A percentile compares a stretch with the other conserved stretches of the same genome.
These are phyloP conservation scores for Bedellia somnulentella DNA, from an alignment of 2,888 invertebrate species.

Conservation along the genomic window DNA sequence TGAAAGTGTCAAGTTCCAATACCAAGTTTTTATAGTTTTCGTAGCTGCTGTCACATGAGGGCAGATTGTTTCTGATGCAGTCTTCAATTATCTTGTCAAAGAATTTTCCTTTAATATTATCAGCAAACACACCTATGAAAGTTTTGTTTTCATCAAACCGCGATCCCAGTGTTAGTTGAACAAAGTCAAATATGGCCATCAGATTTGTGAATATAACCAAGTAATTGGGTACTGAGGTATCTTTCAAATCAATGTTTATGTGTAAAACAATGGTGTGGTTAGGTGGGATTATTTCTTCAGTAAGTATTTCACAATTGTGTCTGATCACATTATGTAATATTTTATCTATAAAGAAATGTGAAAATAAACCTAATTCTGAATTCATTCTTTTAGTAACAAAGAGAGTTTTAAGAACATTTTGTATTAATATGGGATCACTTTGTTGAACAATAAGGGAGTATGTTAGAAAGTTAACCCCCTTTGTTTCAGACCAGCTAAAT, in stretches of 20 bases:
- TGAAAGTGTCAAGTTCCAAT: conserved; percentile 40
- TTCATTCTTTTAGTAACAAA: conserved; percentile 36
- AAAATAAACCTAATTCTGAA: conserved; percentile 39
- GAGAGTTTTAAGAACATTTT: conserved; percentile 40
- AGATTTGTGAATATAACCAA: conserved; percentile 47
- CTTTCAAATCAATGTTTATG: conserved; percentile 35
- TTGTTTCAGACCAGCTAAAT: conserved; percentile 39
- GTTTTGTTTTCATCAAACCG: conserved; percentile 35
- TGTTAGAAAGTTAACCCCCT: conserved; percentile 27
- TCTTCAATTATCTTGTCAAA: conserved; percentile 46
- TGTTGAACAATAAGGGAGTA: conserved; percentile 43
- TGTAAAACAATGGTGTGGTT: conserved; percentile 32
- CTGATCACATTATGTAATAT: conserved; percentile 39
- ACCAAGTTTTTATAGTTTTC: conserved; percentile 40
- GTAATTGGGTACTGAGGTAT: conserved; percentile 31
- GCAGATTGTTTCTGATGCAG: conserved; percentile 39
- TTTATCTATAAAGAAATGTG: conserved; percentile 42
- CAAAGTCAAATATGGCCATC: conserved; percentile 46
- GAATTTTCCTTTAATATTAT: conserved; percentile 35
- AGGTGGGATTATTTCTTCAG: conserved; percentile 35
- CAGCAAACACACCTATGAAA: conserved; percentile 41
- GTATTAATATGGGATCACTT: conserved; percentile 32
- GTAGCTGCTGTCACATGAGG: conserved; percentile 39
- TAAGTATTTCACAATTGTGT: conserved; percentile 44
- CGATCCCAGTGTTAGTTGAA: conserved; percentile 40